Evolutionary conservation across 2,888 invertebrate species (phyloP), one percentile per base, ranked within the genome.

Genomic region (Cerceris ruficornis): DNA sequence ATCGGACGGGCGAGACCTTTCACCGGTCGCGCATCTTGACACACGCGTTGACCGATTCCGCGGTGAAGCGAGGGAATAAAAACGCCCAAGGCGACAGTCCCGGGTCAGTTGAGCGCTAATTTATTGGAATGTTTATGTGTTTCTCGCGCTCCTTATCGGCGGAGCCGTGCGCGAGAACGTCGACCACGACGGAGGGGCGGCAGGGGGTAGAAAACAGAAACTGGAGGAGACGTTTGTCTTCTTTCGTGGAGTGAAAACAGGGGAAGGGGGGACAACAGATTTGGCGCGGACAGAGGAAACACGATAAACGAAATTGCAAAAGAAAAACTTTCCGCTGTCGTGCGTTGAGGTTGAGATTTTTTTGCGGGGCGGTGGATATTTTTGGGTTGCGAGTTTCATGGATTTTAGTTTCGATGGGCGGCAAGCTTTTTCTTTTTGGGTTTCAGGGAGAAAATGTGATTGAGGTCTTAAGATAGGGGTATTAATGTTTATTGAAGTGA

Each of bases 101-200:
- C 86, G 91, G 92, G 91, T 92, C 91, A 91, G 83, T 85, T 87
- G 86, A 90, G 85, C 89, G 90, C 92, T 92, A 92, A 92, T 92
- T 92, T 92, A 92, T 92, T 91, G 89, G 90, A 92, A 92, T 92
- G 92, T 92, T 92, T 92, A 91, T 91, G 91, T 91, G 90, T 90
- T 89, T 88, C 89, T 88, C 88, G 85, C 88, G 86, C 86, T 50
- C 69, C 77, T 85, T 85, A 85, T 85, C 84, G 50, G 57, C 82
- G 4, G 28, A 28, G 28, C 82, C 78, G 61, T 17, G 41, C 73
- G 70, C 66, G 69, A 78, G 77, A 71, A 58, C 55, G 73, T 73
- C 68, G 69, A 41, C 65, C 43, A 57, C 52, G 62, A 41, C 52
- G 42, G 46, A 39, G 54, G 46, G 62, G 17, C 57, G 41, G 46